These are phyloP conservation scores for Rallus crepitans DNA, from an alignment of 2,797 vertebrate species.

Conservation along the genomic window DNA sequence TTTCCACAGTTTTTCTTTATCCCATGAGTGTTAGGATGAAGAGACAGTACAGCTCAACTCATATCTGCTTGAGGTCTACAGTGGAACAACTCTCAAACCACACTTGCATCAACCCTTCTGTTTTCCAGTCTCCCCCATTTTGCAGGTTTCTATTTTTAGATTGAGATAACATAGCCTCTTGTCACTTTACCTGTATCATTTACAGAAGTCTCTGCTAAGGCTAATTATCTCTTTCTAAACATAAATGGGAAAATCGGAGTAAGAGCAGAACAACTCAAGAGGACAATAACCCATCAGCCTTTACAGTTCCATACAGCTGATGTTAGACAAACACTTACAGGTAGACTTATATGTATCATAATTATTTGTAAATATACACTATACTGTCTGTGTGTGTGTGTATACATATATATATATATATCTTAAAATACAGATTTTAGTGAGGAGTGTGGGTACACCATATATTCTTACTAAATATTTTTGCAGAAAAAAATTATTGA, in stretches of 20 bases:
- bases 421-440: neutral
- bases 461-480: neutral
- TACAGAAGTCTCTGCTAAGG: neutral
- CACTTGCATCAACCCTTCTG: neutral
- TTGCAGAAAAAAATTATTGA: neutral
- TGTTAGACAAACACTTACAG: neutral
- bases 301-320: neutral
- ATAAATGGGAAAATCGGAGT: neutral
- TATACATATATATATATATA: neutral
- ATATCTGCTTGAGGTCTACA: neutral
- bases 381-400: neutral
- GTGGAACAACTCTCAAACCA: neutral
- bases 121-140: neutral
- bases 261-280: neutral
- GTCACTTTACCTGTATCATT: neutral
- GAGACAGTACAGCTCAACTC: neutral
- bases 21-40: neutral
- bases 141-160: neutral
- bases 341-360: neutral
- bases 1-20: neutral
- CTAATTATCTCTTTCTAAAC: neutral
- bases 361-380: neutral
- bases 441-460: neutral
- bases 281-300: neutral
- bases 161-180: neutral